Evolutionary conservation across 2,888 invertebrate species (phyloP).

Genomic region (Notodonta ziczac): DNA sequence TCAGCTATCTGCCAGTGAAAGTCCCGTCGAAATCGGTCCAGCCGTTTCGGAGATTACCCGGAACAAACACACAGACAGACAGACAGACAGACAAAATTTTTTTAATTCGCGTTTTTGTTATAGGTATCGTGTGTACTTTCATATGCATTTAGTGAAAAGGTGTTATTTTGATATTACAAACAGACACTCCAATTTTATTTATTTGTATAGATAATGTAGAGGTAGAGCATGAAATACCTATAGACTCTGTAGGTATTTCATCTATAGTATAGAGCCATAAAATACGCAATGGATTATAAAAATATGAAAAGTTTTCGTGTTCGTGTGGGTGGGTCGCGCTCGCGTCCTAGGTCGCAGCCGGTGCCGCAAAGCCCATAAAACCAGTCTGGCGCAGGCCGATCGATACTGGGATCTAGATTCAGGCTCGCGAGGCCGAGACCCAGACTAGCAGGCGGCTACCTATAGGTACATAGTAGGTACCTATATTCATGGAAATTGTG

Average conservation of each 20-base stretch:
- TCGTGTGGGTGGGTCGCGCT: constrained; percentile 20
- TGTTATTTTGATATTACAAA: too few relatives aligned
- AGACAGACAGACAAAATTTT: too few relatives aligned
- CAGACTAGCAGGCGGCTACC: constrained; percentile 49
- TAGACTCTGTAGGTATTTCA: too few relatives aligned
- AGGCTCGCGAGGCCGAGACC: constrained; percentile 46
- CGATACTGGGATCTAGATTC: constrained; percentile 57
- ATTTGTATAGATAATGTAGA: too few relatives aligned
- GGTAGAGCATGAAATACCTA: neutral
- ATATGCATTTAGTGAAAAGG: too few relatives aligned
- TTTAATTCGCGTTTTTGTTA: too few relatives aligned
- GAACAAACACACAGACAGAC: too few relatives aligned
- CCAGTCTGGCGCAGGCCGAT: constrained; percentile 49
- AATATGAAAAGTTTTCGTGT: constrained; percentile 3
- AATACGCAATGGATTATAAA: neutral
- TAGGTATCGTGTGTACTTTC: too few relatives aligned
- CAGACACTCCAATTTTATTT: too few relatives aligned
- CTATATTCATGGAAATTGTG: constrained; percentile 31
- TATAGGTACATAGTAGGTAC: constrained; percentile 6
- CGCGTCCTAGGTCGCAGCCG: constrained; percentile 24
- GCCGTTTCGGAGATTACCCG: too few relatives aligned
- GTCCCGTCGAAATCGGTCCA: too few relatives aligned
- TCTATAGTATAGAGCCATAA: neutral
- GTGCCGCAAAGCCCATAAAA: constrained; percentile 43
- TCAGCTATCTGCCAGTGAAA: too few relatives aligned